These are phyloP conservation scores for Lithophane ornitopus DNA, from an alignment of 2,888 invertebrate species.

Conservation along the genomic window DNA sequence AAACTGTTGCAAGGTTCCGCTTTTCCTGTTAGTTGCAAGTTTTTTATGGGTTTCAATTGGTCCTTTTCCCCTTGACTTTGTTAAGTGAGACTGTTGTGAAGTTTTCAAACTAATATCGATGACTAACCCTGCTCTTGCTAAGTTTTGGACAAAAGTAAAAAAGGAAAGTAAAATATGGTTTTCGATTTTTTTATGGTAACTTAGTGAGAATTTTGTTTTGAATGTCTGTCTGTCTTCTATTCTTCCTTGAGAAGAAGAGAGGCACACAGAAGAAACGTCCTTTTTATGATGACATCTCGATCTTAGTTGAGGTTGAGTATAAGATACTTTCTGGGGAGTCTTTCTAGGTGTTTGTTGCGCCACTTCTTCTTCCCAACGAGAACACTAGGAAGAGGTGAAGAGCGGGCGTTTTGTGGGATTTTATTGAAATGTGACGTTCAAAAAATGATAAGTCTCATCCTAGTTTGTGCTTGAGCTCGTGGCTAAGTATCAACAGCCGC, in stretches of 20 bases:
- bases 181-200: background rate
- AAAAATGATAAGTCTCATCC: no score
- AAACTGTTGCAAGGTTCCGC: slow-evolving; percentile 18
- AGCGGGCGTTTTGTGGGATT: no score
- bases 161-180: background rate
- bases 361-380: background rate
- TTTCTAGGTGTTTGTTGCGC: background rate
- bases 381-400: no score
- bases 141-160: background rate
- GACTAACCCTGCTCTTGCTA: background rate
- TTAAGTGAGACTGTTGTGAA: no score
- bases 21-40: background rate
- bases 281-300: background rate
- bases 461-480: no score
- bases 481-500: no score
- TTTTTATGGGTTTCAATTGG: background rate
- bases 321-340: background rate
- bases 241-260: background rate
- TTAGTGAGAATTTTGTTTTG: background rate
- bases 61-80: background rate
- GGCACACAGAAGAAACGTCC: background rate
- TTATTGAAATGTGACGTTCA: no score
- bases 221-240: no score
- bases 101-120: background rate
- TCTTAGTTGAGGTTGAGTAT: background rate